Evolutionary conservation across 2,113 vertebrate species (phyloP).

Genomic region (Electrona antarctica): DNA sequence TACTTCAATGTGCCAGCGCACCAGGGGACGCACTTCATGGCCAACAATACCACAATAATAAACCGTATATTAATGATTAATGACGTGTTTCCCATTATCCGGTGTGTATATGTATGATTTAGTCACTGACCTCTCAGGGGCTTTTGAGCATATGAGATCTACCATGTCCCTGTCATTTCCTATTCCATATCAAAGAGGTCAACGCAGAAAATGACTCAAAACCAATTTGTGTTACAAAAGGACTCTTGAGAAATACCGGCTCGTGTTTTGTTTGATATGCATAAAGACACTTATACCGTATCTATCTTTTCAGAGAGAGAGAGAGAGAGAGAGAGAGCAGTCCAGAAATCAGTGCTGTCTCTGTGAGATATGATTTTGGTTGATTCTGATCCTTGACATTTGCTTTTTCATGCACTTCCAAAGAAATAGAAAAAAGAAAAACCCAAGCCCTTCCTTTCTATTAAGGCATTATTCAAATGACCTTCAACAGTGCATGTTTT

Average conservation of each 20-base stretch:
- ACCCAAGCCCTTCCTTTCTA: constrained; percentile 73
- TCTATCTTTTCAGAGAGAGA: constrained; percentile 67
- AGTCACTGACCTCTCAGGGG: constrained; percentile 73
- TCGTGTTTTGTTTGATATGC: constrained; percentile 74
- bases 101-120: constrained; percentile 62
- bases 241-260: constrained; percentile 72
- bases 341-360: constrained; percentile 73
- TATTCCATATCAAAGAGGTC: constrained; percentile 78
- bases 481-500: constrained; percentile 79
- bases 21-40: constrained; percentile 50
- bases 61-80: constrained; percentile 69
- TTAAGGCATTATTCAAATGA: constrained; percentile 83
- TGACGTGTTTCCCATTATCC: constrained; percentile 61
- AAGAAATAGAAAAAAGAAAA: constrained; percentile 50
- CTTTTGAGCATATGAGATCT: constrained; percentile 52
- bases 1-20: constrained; percentile 51
- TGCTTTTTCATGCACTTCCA: constrained; percentile 79
- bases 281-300: constrained; percentile 79
- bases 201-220: constrained; percentile 74
- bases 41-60: constrained; percentile 44
- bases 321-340: constrained; percentile 62
- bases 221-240: constrained; percentile 80
- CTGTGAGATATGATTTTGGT: constrained; percentile 77
- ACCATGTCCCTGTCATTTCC: constrained; percentile 73
- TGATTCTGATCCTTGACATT: constrained; percentile 83